Base-by-base conservation (phyloP, 2,888 invertebrate genomes). In the Hydraecia micacea region DNA sequence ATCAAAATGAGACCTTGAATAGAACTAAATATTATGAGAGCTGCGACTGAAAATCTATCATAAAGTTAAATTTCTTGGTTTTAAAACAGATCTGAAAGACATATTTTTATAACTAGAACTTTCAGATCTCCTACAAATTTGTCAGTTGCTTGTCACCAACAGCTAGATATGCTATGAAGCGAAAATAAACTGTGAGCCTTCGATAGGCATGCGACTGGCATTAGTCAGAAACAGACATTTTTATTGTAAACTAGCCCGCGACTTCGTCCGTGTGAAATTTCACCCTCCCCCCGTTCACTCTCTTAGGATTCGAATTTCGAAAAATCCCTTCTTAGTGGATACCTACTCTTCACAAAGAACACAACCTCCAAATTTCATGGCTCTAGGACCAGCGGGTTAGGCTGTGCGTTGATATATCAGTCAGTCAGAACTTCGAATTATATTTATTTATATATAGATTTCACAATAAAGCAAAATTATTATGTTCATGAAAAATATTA, bases 211-310 rank as follows among this genome's bases (percentile, higher is more conserved):
- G 65, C 79, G 6, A 2, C n/a, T 25, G 65, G 15, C 58, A 32
- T 79, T 73, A 60, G 60, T 80, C 74, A 79, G 42, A 9, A 32
- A 18, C 81, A 74, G 58, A 4, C n/a, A 52, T 74, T 42, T 79
- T 39, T 52, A 46, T 46, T 46, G 13, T 46, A 42, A 80, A 32
- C 32, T 32, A 32, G 32, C 32, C 32, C 32, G 32, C 32, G 32
- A 32, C 32, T 32, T 32, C 32, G 32, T 32, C 32, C 32, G 32
- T 32, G 32, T 32, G 32, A 32, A 32, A 32, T 32, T 32, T 32
- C 32, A 32, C 32, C 32, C 32, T 32, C n/a, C n/a, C n/a, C n/a
- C n/a, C n/a, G n/a, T 32, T 32, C 32, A 32, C 32, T 3, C 32
- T 32, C 32, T 32, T 32, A 32, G 32, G 32, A 32, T 2, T 32